Evolutionary conservation across 2,888 invertebrate genomes (phyloP), one percentile per base, ranked within the genome.

Genomic region (Timema podura): DNA sequence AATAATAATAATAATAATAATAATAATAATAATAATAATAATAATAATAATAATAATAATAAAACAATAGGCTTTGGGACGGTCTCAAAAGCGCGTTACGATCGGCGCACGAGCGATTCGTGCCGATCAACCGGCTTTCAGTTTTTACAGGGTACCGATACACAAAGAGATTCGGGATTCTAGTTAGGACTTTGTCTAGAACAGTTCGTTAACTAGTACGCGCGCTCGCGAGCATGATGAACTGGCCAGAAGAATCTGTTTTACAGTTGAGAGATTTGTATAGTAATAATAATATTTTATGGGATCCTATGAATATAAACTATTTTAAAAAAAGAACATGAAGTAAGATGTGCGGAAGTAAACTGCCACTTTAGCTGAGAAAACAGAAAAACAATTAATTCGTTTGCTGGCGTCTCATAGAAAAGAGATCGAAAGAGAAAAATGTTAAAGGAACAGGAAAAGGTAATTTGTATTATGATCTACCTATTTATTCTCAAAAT

Each of bases 391-490:
- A 11, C 30, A 61, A 30, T 11, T 61, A 5, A 30, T 61, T 1
- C 6, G 61, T 30, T 61, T 61, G 2, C 61, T 61, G 8, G 61
- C 61, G 11, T 16, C 61, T 5, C 45, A 61, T 45, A 61, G 61
- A 61, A 61, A 45, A 13, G 61, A 61, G 61, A 61, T 44, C 44
- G 61, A 6, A 61, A 61, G 45, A 61, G 6, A 61, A 44, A 61
- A 61, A 61, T 5, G 11, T 11, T 61, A 10, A 30, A 61, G 61
- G 61, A 16, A 61, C 30, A 61, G 30, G 61, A 61, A 61, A 61
- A 61, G 30, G 2, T 30, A 61, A 61, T 8, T 45, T 61, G 30
- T 11, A 6, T 8, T 54, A 15, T 13, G 11, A 54, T 54, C n/a
- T 54, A n/a, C n/a, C n/a, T n/a, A n/a, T n/a, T n/a, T n/a, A n/a